These are phyloP conservation scores for Centroberyx gerrardi DNA, from an alignment of 2,797 vertebrate genomes.

Conservation along the genomic window DNA sequence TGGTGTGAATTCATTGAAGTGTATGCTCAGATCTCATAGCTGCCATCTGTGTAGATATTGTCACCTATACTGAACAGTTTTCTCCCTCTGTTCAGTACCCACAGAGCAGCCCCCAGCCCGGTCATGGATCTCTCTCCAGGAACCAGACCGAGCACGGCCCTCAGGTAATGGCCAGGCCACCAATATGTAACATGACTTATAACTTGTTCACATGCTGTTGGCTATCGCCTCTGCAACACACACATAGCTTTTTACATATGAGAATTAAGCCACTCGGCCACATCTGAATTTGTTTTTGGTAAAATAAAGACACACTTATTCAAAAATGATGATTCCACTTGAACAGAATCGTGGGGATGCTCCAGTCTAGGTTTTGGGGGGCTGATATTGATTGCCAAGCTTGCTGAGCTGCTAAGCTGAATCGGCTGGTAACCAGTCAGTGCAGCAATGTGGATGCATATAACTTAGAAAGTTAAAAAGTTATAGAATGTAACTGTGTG, in stretches of 20 bases:
- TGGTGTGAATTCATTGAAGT: background rate
- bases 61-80: conserved; percentile 24
- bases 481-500: too few species aligned
- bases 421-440: too few species aligned
- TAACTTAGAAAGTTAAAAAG: too few species aligned
- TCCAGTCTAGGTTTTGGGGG: too few species aligned
- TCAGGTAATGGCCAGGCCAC: conserved; percentile 84
- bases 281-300: background rate
- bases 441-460: too few species aligned
- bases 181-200: background rate
- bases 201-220: background rate
- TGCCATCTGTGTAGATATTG: background rate
- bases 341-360: too few species aligned
- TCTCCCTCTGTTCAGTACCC: conserved; percentile 85
- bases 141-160: conserved; percentile 93
- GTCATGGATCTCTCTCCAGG: conserved; percentile 97
- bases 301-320: too few species aligned
- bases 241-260: background rate
- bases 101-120: conserved; percentile 96
- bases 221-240: background rate
- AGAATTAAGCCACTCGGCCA: background rate
- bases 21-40: background rate
- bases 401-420: too few species aligned
- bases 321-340: too few species aligned
- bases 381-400: too few species aligned